Conservation (phyloP, 1,140 invertebrate species). For the Melanaphis sacchari region DNA sequence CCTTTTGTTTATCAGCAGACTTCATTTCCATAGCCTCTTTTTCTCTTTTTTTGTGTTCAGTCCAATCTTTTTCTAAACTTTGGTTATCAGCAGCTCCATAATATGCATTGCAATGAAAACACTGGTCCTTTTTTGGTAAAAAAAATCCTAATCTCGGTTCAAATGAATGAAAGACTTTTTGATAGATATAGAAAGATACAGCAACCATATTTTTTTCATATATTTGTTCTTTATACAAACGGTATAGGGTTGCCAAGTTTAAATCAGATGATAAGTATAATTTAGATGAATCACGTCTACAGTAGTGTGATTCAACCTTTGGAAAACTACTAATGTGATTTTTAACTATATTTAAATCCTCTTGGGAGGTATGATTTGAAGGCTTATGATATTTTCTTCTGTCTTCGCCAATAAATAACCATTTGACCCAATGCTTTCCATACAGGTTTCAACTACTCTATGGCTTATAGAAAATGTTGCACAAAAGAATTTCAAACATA, state of each 20-base stretch:
- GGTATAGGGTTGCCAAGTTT: too few species aligned
- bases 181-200: slow-evolving; percentile 55
- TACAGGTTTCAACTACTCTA: slow-evolving; percentile 34
- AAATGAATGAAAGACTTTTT: slow-evolving; percentile 59
- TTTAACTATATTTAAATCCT: too few species aligned
- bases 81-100: slow-evolving; percentile 59
- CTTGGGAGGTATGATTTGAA: too few species aligned
- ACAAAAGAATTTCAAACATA: slow-evolving; percentile 43
- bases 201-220: background rate
- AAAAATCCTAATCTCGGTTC: too few species aligned
- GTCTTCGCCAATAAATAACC: background rate
- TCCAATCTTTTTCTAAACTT: slow-evolving; percentile 59
- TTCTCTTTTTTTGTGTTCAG: slow-evolving; percentile 60
- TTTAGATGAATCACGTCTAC: too few species aligned
- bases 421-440: slow-evolving; percentile 13
- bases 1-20: slow-evolving; percentile 59
- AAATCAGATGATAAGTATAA: too few species aligned
- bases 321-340: too few species aligned
- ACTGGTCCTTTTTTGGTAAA: slow-evolving; percentile 61
- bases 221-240: too few species aligned
- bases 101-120: slow-evolving; percentile 60
- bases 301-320: too few species aligned
- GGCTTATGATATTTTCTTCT: slow-evolving; percentile 10
- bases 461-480: slow-evolving; percentile 41
- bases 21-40: slow-evolving; percentile 59